Conservation (phyloP, 2,113 vertebrate species). For the Panurus biarmicus region DNA sequence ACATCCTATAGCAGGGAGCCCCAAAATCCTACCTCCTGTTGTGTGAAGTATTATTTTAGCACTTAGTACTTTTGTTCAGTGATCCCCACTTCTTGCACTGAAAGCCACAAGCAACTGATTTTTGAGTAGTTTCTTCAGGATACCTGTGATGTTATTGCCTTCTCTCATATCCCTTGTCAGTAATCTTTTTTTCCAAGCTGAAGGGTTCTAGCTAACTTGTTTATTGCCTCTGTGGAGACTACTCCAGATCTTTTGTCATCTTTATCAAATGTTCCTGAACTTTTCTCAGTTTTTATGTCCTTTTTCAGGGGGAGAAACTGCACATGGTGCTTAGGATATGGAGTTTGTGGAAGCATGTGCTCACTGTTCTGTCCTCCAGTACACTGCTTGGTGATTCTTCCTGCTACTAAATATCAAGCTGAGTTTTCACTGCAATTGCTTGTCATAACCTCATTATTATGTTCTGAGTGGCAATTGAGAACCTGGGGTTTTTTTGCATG, state of each 20-base stretch:
- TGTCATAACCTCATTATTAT: background rate
- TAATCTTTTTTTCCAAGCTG: background rate
- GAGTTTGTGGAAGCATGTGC: rapidly evolving
- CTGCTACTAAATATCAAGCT: background rate
- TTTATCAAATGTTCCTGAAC: background rate
- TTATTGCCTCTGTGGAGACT: background rate
- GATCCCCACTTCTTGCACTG: background rate
- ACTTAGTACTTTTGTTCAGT: background rate
- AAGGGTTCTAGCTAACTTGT: background rate
- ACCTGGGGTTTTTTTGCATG: background rate
- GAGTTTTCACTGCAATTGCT: background rate
- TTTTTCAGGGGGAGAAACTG: background rate
- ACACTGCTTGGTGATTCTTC: background rate
- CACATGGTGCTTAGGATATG: background rate
- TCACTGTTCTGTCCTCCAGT: background rate
- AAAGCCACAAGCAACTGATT: background rate
- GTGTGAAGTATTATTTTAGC: background rate
- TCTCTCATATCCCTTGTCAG: background rate
- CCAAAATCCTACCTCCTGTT: background rate
- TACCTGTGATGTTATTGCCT: background rate
- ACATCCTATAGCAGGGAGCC: background rate
- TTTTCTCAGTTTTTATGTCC: background rate
- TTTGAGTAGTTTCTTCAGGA: background rate
- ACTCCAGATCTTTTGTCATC: background rate
- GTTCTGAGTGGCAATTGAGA: background rate